Evolutionary conservation across 2,888 invertebrate species (phyloP).

Genomic region (Corbicula japonica): DNA sequence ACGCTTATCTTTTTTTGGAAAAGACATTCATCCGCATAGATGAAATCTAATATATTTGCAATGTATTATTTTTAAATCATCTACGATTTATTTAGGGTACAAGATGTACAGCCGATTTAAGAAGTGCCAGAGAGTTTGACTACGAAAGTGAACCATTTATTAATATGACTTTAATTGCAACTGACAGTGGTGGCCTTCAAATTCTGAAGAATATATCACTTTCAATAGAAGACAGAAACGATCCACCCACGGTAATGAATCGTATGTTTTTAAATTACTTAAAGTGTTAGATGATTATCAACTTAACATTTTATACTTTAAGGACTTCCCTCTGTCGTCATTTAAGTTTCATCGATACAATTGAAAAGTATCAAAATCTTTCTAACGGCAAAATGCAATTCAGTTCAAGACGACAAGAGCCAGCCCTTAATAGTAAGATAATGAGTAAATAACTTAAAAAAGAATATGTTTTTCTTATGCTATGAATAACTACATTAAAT

Average conservation of each 20-base stretch:
- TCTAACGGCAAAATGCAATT: not conserved
- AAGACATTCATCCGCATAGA: not conserved
- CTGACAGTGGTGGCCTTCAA: slow-evolving; percentile 65
- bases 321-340: not conserved
- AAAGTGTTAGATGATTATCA: not conserved
- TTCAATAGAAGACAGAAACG: slow-evolving; percentile 66
- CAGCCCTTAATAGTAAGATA: too few species aligned
- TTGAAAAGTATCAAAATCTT: not conserved
- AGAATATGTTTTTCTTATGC: too few species aligned
- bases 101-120: slow-evolving; percentile 68
- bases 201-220: slow-evolving; percentile 48
- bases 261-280: too few species aligned
- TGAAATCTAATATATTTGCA: not conserved
- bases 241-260: slow-evolving; percentile 65
- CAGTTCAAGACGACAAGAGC: too few species aligned
- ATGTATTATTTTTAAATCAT: not conserved
- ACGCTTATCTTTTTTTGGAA: not conserved
- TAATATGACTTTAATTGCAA: slow-evolving; percentile 45
- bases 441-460: too few species aligned
- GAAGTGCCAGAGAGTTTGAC: slow-evolving; percentile 61
- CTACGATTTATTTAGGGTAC: slow-evolving; percentile 59
- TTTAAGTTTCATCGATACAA: not conserved
- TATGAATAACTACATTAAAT: too few species aligned
- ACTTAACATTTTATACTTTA: not conserved
- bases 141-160: slow-evolving; percentile 59